Evolutionary conservation across 2,888 invertebrate species (phyloP).

Genomic region (Drosophila kambysellisi): DNA sequence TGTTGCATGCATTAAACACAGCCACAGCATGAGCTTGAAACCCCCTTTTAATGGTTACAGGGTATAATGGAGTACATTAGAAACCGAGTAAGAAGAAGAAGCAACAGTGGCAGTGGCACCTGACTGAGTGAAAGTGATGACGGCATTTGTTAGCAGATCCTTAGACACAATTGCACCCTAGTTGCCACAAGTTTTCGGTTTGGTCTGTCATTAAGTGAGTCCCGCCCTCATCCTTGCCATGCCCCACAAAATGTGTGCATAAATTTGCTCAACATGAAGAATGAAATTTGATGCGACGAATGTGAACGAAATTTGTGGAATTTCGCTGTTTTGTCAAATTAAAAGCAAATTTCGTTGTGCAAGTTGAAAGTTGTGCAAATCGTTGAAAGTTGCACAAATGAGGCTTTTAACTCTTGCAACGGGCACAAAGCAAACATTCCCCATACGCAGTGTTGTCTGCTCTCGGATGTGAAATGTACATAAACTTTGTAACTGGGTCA

Average conservation of each 20-base stretch:
- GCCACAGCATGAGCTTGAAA: neutral
- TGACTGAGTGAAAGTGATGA: slow-evolving; percentile 64
- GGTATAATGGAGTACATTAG: slow-evolving; percentile 32
- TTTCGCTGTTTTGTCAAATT: slow-evolving; percentile 53
- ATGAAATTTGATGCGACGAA: slow-evolving; percentile 36
- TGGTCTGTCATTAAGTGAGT: slow-evolving; percentile 44
- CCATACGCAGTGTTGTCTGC: slow-evolving; percentile 72
- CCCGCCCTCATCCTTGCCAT: neutral
- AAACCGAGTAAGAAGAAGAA: slow-evolving; percentile 6
- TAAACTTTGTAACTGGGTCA: slow-evolving; percentile 62
- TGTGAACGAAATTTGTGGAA: slow-evolving; percentile 11
- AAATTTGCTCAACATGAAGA: slow-evolving; percentile 55
- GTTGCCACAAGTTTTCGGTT: slow-evolving; percentile 52
- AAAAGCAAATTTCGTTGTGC: slow-evolving; percentile 67
- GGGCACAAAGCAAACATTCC: slow-evolving; percentile 59
- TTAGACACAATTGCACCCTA: slow-evolving; percentile 40
- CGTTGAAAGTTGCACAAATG: slow-evolving; percentile 14
- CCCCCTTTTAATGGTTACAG: neutral
- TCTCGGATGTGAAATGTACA: slow-evolving; percentile 52
- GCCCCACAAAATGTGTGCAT: slow-evolving; percentile 2
- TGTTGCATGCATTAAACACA: neutral
- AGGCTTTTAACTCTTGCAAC: slow-evolving; percentile 45
- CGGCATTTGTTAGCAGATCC: slow-evolving; percentile 57
- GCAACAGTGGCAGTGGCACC: slow-evolving; percentile 13
- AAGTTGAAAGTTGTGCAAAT: slow-evolving; percentile 29